Conservation (phyloP, 2,888 invertebrate species). For the Mythimna albipuncta region DNA sequence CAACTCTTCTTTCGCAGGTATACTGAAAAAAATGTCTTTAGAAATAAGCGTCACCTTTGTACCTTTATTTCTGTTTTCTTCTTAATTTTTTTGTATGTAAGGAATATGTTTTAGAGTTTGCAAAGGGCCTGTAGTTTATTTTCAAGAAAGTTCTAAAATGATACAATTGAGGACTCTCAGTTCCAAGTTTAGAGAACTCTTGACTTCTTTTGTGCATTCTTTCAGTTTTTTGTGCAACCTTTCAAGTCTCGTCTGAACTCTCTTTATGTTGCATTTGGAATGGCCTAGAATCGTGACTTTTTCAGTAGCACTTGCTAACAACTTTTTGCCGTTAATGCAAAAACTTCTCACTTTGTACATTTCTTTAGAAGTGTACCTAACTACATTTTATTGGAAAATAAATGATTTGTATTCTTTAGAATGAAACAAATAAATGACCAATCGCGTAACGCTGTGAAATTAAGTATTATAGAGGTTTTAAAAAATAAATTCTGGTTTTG, state of each 20-base stretch:
- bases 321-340: slow-evolving; percentile 18
- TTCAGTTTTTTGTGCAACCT: background rate
- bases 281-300: slow-evolving; percentile 31
- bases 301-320: slow-evolving; percentile 5
- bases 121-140: background rate
- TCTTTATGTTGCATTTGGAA: slow-evolving; percentile 29
- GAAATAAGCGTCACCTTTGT: too few relatives aligned
- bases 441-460: slow-evolving; percentile 10
- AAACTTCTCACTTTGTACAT: slow-evolving; percentile 13
- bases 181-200: background rate
- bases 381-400: background rate
- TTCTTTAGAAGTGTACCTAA: background rate
- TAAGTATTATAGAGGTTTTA: slow-evolving; percentile 6
- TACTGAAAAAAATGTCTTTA: too few relatives aligned
- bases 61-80: too few relatives aligned
- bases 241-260: slow-evolving; percentile 7
- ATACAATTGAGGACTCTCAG: too few relatives aligned
- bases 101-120: too few relatives aligned
- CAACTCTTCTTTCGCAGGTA: too few relatives aligned
- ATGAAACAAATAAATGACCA: slow-evolving; percentile 4
- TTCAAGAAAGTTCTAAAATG: background rate
- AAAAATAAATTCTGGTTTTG: too few relatives aligned
- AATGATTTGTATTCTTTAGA: slow-evolving; percentile 15
- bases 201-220: background rate
- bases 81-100: too few relatives aligned